These are phyloP conservation scores for Tonatia bakeri DNA, from an alignment of 2,113 vertebrate genomes.

Conservation along the genomic window DNA sequence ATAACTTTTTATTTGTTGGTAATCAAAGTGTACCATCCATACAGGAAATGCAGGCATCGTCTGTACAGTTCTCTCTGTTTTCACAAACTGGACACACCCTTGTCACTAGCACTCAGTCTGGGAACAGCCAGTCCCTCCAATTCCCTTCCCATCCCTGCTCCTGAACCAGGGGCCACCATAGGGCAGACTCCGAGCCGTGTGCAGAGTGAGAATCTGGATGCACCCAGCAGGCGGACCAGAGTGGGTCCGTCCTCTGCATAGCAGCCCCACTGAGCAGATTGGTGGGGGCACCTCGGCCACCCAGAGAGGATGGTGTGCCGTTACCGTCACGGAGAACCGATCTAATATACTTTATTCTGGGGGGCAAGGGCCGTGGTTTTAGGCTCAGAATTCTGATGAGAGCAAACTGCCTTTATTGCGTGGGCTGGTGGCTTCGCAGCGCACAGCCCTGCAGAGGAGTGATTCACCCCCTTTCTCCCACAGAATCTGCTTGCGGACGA, in stretches of 20 bases:
- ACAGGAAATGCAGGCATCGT: neutral
- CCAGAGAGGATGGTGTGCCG: neutral
- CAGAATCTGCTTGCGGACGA: conserved; percentile 96
- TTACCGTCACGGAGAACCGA: neutral
- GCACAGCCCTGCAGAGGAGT: accelerated
- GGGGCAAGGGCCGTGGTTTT: neutral
- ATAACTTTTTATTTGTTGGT: neutral
- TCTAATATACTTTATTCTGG: neutral
- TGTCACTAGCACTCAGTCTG: neutral
- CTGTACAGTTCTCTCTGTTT: neutral
- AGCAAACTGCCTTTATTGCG: neutral
- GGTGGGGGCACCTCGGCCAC: neutral
- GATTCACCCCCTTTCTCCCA: conserved; percentile 34
- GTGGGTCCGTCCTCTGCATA: neutral
- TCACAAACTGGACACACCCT: neutral
- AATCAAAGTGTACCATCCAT: neutral
- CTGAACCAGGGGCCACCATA: accelerated
- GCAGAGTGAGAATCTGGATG: neutral
- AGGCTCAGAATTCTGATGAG: neutral
- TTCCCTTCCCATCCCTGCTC: neutral
- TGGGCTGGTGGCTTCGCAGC: accelerated
- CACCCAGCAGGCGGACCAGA: neutral
- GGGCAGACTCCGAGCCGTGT: neutral
- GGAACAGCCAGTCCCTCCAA: neutral
- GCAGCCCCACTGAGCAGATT: neutral